A percentile compares a stretch with the other conserved stretches of the same genome.
These are phyloP conservation scores for Calidris pugnax DNA, from an alignment of 2,113 vertebrate genomes.

Conservation along the genomic window DNA sequence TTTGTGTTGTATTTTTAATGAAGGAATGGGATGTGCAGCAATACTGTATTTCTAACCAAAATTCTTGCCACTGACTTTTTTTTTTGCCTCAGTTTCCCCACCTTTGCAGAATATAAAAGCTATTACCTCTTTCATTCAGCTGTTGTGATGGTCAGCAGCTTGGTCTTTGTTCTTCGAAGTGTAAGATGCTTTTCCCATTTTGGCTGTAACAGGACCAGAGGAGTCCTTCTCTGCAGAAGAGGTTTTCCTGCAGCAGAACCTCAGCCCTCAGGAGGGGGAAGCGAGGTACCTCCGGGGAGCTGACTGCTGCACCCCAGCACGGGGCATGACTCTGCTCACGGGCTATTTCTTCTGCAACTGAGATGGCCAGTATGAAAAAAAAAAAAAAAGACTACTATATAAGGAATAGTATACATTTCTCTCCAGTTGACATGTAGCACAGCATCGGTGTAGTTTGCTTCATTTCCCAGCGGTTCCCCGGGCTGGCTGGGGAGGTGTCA, in stretches of 20 bases:
- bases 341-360: neutral
- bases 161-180: neutral
- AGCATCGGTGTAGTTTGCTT: neutral
- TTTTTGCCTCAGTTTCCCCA: neutral
- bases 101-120: neutral
- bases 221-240: neutral
- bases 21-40: neutral
- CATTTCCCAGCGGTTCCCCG: neutral
- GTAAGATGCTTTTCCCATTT: neutral
- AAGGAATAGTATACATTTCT: neutral
- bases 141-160: neutral
- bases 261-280: neutral
- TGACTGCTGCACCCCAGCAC: neutral
- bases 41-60: neutral
- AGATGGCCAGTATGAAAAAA: neutral
- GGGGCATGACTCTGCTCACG: rapidly evolving
- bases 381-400: neutral
- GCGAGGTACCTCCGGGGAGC: neutral
- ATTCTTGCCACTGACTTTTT: neutral
- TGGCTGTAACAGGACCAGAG: neutral
- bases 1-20: neutral
- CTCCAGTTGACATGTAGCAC: neutral
- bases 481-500: neutral
- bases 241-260: neutral
- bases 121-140: neutral